Base-by-base conservation (phyloP, 2,888 invertebrate genomes). In the Encarsia formosa region DNA sequence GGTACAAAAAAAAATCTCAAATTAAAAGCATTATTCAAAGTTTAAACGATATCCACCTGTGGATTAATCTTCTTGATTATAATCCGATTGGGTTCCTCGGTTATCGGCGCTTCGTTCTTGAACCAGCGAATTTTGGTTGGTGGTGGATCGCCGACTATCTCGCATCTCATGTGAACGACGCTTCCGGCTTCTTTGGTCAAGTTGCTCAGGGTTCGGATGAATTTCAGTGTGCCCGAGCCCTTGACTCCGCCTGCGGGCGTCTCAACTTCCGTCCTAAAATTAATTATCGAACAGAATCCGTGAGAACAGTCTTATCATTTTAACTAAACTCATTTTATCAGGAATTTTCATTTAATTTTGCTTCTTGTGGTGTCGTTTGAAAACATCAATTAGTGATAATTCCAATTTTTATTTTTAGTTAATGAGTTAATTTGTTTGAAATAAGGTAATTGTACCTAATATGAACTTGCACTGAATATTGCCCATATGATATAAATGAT, bases 71-170 rank as follows among this genome's bases (percentile, higher is more conserved):
- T 76, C 53, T 73, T 71, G 47, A 70, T 73, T 55, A 77, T 71
- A 31, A 78, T 69, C 2, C 76, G 72, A 5, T 75, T 73, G 39
- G 72, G 70, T 56, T 76, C 73, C 32, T 72, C 69, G 20, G 65
- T 65, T 2, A 83, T 65, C 0, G 77, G 79, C 3, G 77, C 78
- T 58, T 78, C 79, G 63, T 85, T 81, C 67, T 82, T 81, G 66
- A 76, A 79, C 86, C 87, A 87, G 38, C 73, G 74, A 59, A 85
- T 79, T 61, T 76, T 77, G 32, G 71, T 74, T 24, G 83, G 81
- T 1, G 78, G 75, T 1, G 83, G 83, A 60, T 78, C 75, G 1
- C 82, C 82, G 13, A 77, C 74, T 38, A 84, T 84, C 67, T 85
- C 84, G 68, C 87, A 87, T 39, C 79, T 71, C 60, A 87, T 75